These are phyloP conservation scores for Medauroidea extradentata DNA, from an alignment of 1,140 invertebrate species.

Conservation along the genomic window DNA sequence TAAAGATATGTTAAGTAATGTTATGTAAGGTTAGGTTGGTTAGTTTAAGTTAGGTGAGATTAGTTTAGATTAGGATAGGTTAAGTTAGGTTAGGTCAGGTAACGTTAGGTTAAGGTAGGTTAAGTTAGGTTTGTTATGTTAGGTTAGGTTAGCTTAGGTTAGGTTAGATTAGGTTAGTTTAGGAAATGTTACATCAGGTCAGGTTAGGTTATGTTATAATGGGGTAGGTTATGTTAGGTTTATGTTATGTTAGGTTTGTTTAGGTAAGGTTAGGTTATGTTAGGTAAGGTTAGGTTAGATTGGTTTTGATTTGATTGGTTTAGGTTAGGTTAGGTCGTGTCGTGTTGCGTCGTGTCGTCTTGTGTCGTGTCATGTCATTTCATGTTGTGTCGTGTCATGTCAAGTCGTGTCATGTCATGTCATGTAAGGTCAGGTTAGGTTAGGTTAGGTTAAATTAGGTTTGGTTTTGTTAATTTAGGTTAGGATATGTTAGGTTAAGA, in stretches of 20 bases:
- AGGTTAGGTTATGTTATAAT: slow-evolving; percentile 14
- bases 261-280: no score
- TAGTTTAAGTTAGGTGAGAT: slow-evolving; percentile 9
- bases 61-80: slow-evolving; percentile 16
- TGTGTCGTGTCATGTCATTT: no score
- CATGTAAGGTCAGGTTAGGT: no score
- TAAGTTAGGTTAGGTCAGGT: slow-evolving; percentile 17
- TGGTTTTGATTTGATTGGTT: no score
- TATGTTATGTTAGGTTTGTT: no score
- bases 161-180: slow-evolving; percentile 23
- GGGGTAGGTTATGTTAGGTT: slow-evolving; percentile 12
- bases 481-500: no score
- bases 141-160: slow-evolving; percentile 18
- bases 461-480: no score
- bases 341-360: no score
- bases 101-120: slow-evolving; percentile 13
- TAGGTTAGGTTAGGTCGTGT: slow-evolving; percentile 16
- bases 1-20: slow-evolving; percentile 10
- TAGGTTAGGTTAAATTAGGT: no score
- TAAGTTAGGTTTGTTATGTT: slow-evolving; percentile 14
- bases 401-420: no score
- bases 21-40: slow-evolving; percentile 12
- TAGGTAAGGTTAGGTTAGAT: no score
- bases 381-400: no score
- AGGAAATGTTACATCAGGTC: slow-evolving; percentile 16